A percentile compares a stretch with the other conserved stretches of the same genome.
phyloP scores from a whole-genome alignment of 1,140 invertebrate genomes.

The Solenopsis fugax region DNA sequence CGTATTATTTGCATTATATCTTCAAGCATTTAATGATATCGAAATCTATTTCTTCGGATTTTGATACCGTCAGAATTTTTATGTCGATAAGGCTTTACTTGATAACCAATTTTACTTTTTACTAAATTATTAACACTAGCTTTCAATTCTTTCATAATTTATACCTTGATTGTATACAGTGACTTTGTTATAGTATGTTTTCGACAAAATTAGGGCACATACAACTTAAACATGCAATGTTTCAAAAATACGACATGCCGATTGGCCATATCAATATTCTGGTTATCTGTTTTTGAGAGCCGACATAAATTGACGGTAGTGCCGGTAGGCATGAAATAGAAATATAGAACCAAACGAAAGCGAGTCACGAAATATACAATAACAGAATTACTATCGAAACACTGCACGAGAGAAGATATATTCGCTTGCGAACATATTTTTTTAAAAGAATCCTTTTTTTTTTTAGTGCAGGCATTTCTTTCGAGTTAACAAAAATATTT shows the following conservation, averaged over 20 bases:
- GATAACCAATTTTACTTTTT: constrained; percentile 4
- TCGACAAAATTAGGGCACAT: neutral
- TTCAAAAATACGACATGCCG: neutral
- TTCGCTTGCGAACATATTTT: neutral
- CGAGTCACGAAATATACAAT: neutral
- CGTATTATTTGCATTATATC: neutral
- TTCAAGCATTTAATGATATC: neutral
- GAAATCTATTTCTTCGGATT: neutral
- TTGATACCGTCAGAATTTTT: neutral
- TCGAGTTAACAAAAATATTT: neutral
- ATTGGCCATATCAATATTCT: neutral
- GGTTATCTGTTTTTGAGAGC: neutral
- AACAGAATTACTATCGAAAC: constrained; percentile 1
- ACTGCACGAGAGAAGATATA: neutral
- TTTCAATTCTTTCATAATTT: neutral
- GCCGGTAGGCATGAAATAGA: neutral
- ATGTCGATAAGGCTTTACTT: too few relatives aligned
- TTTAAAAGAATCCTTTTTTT: constrained; percentile 1
- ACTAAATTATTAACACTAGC: neutral
- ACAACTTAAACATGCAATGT: neutral
- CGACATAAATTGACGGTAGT: constrained; percentile 14
- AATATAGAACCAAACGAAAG: constrained; percentile 6
- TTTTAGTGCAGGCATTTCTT: neutral
- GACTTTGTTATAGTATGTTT: neutral
- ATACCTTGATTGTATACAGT: neutral